A percentile compares a stretch with the other conserved stretches of the same genome.
Evolutionary conservation across 2,888 invertebrate genomes (phyloP).

Genomic region (Octodonta nipae): DNA sequence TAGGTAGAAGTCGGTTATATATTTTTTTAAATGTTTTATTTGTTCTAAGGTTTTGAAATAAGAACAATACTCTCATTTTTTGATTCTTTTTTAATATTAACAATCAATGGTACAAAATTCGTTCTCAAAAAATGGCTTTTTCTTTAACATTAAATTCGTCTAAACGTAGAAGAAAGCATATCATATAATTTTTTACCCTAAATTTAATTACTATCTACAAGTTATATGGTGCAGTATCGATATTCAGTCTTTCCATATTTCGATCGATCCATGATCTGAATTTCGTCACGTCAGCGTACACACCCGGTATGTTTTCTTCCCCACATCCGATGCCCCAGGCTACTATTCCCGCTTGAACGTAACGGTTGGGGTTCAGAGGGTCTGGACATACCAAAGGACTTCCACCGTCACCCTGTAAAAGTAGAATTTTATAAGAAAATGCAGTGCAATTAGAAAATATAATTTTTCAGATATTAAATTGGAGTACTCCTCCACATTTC

Average conservation of each 20-base stretch:
- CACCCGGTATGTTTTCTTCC: conserved; percentile 53
- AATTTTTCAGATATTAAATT: neutral
- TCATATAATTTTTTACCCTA: no score
- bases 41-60: no score
- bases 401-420: conserved; percentile 61
- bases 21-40: no score
- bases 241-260: conserved; percentile 36
- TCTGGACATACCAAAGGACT: conserved; percentile 59
- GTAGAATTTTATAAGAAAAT: conserved; percentile 9
- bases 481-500: no score
- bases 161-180: no score
- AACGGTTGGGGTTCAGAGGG: conserved; percentile 42
- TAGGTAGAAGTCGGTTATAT: no score
- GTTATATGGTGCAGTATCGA: conserved; percentile 30
- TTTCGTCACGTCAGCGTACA: conserved; percentile 58
- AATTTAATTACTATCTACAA: no score
- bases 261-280: conserved; percentile 62
- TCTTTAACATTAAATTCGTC: no score
- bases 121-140: no score
- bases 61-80: no score
- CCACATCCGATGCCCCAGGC: conserved; percentile 85
- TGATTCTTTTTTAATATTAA: no score
- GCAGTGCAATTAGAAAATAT: conserved; percentile 1
- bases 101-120: no score
- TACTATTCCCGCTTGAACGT: conserved; percentile 66